Base-by-base conservation (phyloP, 2,888 invertebrate species). In the Morpho helenor region DNA sequence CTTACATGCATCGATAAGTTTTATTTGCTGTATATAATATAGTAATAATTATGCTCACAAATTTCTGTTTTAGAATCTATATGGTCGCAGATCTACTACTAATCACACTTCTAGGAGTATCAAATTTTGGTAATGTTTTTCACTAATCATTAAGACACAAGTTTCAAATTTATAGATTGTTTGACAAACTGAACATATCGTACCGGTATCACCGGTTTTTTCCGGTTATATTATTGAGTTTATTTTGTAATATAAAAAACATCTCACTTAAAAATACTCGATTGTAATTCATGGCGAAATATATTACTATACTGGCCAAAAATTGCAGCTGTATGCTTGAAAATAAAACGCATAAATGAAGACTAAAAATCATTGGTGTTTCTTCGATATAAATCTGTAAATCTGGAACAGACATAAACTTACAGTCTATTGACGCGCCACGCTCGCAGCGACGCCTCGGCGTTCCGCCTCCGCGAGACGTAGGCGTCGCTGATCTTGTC, bases 361-460 rank as follows among this genome's bases (percentile, higher is more conserved):
- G 69, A 67, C 55, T 73, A 67, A 67, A 75, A 73, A 78, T 75
- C 72, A 78, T 74, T 52, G 87, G 87, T 88, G 88, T 87, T 84
- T 82, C 77, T 82, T 85, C 80, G 76, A 80, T 79, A 81, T 75
- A 77, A 79, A 52, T 46, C 79, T 81, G 81, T 79, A 80, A 79
- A 80, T 80, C 82, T 79, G 83, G 81, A 84, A 87, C 84, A 81
- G 84, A 84, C 79, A 81, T 82, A 77, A 83, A 80, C 83, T 88
- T 86, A 86, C 75, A 80, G 82, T 82, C 77, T 84, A 80, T 69
- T 74, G 66, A 67, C 68, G 63, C 69, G 75, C 69, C 76, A 76
- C 77, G 82, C 80, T 82, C 80, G 77, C 78, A 67, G 67, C 67
- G 68, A 74, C 73, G 71, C 69, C 69, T 64, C 67, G 67, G 62